These are phyloP conservation scores for Ptychoptera contaminata DNA, from an alignment of 2,888 invertebrate species.

Conservation along the genomic window DNA sequence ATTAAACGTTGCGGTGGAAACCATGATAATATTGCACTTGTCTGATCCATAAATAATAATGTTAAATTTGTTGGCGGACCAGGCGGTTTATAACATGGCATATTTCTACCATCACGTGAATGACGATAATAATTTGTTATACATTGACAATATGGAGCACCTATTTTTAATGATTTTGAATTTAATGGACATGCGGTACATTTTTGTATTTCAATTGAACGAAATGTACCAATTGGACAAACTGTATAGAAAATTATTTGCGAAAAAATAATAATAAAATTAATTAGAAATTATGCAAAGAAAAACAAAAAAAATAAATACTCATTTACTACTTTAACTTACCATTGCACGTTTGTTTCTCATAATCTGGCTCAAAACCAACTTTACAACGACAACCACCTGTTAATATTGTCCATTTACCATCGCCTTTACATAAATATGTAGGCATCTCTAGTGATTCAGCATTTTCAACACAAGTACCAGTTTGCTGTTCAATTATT, in stretches of 20 bases:
- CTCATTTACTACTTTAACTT: constrained; percentile 24
- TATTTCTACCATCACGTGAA: constrained; percentile 67
- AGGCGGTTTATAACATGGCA: constrained; percentile 90
- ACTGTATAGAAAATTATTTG: constrained; percentile 19
- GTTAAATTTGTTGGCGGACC: constrained; percentile 80
- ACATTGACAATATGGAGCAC: constrained; percentile 79
- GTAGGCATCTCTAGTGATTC: constrained; percentile 55
- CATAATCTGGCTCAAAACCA: constrained; percentile 77
- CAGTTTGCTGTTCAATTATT: constrained; percentile 79
- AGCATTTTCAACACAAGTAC: constrained; percentile 84
- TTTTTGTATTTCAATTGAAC: constrained; percentile 70
- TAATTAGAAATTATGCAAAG: background rate
- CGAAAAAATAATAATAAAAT: too few species aligned
- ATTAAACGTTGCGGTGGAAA: constrained; percentile 46
- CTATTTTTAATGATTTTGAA: constrained; percentile 70
- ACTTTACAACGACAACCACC: constrained; percentile 90
- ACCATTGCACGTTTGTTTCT: constrained; percentile 69
- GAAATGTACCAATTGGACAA: constrained; percentile 74
- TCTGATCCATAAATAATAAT: constrained; percentile 79
- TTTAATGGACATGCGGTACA: constrained; percentile 82
- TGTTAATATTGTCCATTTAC: constrained; percentile 85
- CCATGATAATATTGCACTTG: constrained; percentile 84
- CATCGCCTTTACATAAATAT: constrained; percentile 75
- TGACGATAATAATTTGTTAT: constrained; percentile 74
- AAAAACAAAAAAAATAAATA: too few species aligned